phyloP scores from a whole-genome alignment of 23 tunicate species.

The Corella eumyota region DNA sequence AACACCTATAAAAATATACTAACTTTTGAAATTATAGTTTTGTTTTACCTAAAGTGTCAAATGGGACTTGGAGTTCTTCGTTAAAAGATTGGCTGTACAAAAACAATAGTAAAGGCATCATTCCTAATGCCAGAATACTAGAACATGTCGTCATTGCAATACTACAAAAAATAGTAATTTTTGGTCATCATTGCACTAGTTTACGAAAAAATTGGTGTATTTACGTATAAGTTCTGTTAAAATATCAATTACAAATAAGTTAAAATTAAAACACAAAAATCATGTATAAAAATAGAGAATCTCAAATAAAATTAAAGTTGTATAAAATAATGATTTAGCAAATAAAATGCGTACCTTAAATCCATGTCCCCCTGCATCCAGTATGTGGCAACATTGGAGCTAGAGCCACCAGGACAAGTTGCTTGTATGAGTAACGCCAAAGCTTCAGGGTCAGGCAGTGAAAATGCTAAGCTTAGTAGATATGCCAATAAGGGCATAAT shows the following conservation, averaged over 20 bases:
- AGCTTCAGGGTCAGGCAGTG: conserved; percentile 12
- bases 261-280: background rate
- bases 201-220: too few species aligned
- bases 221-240: too few species aligned
- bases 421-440: conserved; percentile 21
- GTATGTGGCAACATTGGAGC: conserved; percentile 23
- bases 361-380: conserved; percentile 41
- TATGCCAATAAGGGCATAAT: conserved; percentile 23
- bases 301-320: background rate
- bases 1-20: background rate
- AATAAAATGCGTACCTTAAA: conserved; percentile 8
- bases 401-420: conserved; percentile 29
- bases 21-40: background rate
- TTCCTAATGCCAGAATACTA: conserved; percentile 26
- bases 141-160: conserved; percentile 55
- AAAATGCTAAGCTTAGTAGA: conserved; percentile 6
- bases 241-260: too few species aligned
- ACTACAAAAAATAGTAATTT: conserved; percentile 2
- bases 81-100: conserved; percentile 10
- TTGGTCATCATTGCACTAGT: background rate
- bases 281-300: background rate
- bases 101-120: conserved; percentile 44
- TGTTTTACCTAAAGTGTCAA: conserved; percentile 6
- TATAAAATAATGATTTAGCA: background rate
- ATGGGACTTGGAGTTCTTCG: conserved; percentile 8